A percentile compares a stretch with the other conserved stretches of the same genome.
Conservation (phyloP, 2,113 vertebrate genomes). For the Oncorhynchus keta region DNA sequence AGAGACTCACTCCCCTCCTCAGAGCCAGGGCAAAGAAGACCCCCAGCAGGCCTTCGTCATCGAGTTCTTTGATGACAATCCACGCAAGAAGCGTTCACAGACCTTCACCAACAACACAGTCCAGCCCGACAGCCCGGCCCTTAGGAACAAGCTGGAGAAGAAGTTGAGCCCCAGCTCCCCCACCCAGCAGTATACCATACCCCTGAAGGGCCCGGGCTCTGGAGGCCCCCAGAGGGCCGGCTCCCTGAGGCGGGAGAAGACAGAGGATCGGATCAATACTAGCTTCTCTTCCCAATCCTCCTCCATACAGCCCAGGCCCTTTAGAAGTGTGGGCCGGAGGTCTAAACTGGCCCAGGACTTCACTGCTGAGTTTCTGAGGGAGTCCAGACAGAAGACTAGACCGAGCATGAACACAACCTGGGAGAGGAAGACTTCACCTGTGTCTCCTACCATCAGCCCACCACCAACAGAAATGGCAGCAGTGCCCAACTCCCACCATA, state of each 20-base stretch:
- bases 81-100: conserved; percentile 84
- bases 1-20: conserved; percentile 71
- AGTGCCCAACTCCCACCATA: neutral
- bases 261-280: conserved; percentile 76
- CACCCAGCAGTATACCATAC: conserved; percentile 61
- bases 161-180: conserved; percentile 60
- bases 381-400: conserved; percentile 60
- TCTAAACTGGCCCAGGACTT: conserved; percentile 96
- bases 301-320: conserved; percentile 62
- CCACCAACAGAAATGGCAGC: conserved; percentile 8
- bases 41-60: conserved; percentile 91
- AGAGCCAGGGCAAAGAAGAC: conserved; percentile 77
- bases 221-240: conserved; percentile 73
- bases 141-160: conserved; percentile 75
- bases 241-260: conserved; percentile 88
- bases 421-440: conserved; percentile 39
- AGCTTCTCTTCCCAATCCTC: conserved; percentile 64
- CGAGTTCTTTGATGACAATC: conserved; percentile 85
- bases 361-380: conserved; percentile 77
- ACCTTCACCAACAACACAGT: conserved; percentile 74
- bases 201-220: conserved; percentile 50
- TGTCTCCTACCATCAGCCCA: conserved; percentile 19
- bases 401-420: conserved; percentile 2
- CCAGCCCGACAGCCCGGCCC: conserved; percentile 67
- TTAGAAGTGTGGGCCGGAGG: conserved; percentile 85